Base-by-base conservation (phyloP, 1,140 invertebrate genomes). In the Ooceraea biroi region DNA sequence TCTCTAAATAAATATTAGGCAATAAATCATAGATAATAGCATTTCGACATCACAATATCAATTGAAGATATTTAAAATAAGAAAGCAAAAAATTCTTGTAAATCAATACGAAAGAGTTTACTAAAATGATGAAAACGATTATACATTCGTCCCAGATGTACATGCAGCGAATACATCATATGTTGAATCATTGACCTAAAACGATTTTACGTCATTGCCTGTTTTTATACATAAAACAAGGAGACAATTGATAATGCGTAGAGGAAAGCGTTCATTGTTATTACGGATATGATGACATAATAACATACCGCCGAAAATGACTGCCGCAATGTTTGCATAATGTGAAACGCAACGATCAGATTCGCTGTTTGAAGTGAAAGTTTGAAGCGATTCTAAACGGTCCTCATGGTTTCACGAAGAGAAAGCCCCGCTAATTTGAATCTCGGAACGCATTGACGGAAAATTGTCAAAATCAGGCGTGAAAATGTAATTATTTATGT, bases 351-450 rank as follows among this genome's bases (percentile, higher is more conserved):
- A 19, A 57, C 3, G 60, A 76, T 30, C n/a, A 5, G 30, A 19
- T 50, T 14, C 22, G 22, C 11, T 65, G 27, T 66, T 80, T 82
- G 12, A 80, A 50, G 83, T 80, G 83, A 85, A 86, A 73, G 66
- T 60, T 65, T 25, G 10, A 19, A 80, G 48, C 30, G n/a, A n/a
- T 65, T 22, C 52, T 44, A 71, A 50, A 25, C 55, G 14, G 8
- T 58, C 11, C 19, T 25, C 11, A 10, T 58, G 30, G n/a, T 44
- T 74, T 61, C 41, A 17, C 19, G 5, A 44, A 65, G 83, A 65
- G 85, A 85, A 86, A 82, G 73, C 78, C 0, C 0, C 8, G 12
- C 10, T 25, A 78, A 71, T 65, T 80, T 74, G 41, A 61, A 74
- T 74, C 55, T 61, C 44, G 22, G 22, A 19, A 27, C 25, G 61